phyloP scores from a whole-genome alignment of 2,888 invertebrate species.

The Rhyacophila evoluta region DNA sequence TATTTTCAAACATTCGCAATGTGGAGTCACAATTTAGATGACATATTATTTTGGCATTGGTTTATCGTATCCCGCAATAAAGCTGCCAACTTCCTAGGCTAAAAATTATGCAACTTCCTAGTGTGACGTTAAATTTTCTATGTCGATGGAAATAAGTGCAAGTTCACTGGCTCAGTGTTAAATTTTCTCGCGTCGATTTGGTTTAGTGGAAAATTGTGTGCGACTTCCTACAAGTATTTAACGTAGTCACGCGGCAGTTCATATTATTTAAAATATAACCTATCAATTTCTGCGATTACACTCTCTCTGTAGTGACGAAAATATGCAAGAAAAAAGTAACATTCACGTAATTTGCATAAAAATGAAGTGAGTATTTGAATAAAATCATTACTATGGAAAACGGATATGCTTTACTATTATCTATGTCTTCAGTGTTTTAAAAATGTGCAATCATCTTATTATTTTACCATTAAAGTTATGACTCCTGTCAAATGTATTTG shows the following conservation, averaged over 20 bases:
- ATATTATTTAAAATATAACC: not conserved
- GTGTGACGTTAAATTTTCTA: slow-evolving; percentile 33
- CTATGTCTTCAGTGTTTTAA: too few relatives aligned
- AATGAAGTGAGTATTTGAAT: too few relatives aligned
- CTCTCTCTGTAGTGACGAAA: too few relatives aligned
- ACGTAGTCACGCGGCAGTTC: not conserved
- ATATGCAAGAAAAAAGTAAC: too few relatives aligned
- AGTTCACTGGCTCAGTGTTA: slow-evolving; percentile 30
- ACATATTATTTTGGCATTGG: slow-evolving; percentile 43
- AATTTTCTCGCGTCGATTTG: not conserved
- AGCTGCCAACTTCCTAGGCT: slow-evolving; percentile 37
- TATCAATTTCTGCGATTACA: too few relatives aligned
- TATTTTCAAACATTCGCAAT: slow-evolving; percentile 2
- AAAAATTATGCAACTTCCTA: slow-evolving; percentile 44
- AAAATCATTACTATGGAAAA: too few relatives aligned
- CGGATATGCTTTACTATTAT: too few relatives aligned
- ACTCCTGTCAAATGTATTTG: too few relatives aligned
- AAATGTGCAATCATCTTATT: too few relatives aligned
- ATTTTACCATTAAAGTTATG: too few relatives aligned
- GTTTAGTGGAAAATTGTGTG: not conserved
- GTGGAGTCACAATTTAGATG: slow-evolving; percentile 17
- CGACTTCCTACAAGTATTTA: not conserved
- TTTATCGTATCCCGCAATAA: slow-evolving; percentile 20
- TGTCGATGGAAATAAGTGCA: not conserved
- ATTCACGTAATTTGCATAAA: too few relatives aligned